Evolutionary conservation across 1,140 invertebrate genomes (phyloP).

Genomic region (Mactra quadrangularis): DNA sequence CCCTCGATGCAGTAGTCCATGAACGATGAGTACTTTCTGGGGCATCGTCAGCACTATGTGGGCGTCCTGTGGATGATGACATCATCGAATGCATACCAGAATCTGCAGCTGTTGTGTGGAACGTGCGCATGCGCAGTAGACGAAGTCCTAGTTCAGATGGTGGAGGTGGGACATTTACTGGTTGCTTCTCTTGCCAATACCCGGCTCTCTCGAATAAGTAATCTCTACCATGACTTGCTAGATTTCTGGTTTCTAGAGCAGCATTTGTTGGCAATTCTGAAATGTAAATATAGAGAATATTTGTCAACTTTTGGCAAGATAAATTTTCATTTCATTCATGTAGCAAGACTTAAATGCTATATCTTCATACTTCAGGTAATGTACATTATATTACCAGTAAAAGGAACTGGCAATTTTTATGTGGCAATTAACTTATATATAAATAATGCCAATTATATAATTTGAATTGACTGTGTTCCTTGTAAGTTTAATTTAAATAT

Average conservation of each 20-base stretch:
- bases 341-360: too few species aligned
- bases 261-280: constrained; percentile 53
- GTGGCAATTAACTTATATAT: too few species aligned
- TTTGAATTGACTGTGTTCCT: too few species aligned
- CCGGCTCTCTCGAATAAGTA: constrained; percentile 36
- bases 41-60: constrained; percentile 27
- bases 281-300: constrained; percentile 5
- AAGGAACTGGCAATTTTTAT: too few species aligned
- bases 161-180: constrained; percentile 15
- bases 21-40: neutral
- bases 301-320: too few species aligned
- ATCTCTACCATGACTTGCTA: constrained; percentile 34
- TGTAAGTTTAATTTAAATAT: too few species aligned
- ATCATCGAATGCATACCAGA: constrained; percentile 40
- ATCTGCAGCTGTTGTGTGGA: constrained; percentile 36
- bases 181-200: constrained; percentile 40
- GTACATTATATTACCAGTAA: neutral
- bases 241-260: constrained; percentile 27
- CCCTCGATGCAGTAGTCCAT: neutral
- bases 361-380: neutral
- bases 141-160: constrained; percentile 37
- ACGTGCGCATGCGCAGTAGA: constrained; percentile 49
- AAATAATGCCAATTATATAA: too few species aligned
- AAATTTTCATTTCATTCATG: too few species aligned
- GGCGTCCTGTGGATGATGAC: constrained; percentile 12